Evolutionary conservation across 2,113 vertebrate genomes (phyloP).

Genomic region (Halcyon senegalensis): DNA sequence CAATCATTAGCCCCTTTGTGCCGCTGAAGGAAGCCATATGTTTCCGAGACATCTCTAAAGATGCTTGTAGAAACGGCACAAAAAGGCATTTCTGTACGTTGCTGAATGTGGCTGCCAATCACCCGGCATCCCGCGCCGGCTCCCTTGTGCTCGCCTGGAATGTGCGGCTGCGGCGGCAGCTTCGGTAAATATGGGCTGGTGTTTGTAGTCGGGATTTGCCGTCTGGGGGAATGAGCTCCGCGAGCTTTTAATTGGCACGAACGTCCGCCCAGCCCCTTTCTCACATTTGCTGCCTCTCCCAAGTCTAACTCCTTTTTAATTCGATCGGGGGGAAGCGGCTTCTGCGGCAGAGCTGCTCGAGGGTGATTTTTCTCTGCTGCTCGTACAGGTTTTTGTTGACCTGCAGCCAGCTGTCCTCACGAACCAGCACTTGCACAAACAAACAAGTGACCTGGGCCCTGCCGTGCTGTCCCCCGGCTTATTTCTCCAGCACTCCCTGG

Average conservation of each 20-base stretch:
- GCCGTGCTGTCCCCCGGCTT: accelerated
- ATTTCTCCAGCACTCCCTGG: not conserved
- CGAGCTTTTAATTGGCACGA: not conserved
- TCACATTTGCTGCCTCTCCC: not conserved
- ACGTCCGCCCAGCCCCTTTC: not conserved
- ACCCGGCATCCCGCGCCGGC: not conserved
- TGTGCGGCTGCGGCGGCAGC: not conserved
- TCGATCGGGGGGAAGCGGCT: accelerated
- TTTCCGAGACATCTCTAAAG: not conserved
- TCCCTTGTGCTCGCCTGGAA: not conserved
- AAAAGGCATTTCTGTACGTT: not conserved
- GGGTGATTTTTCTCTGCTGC: not conserved
- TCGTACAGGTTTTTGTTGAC: not conserved
- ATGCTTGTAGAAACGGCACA: not conserved
- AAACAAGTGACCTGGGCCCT: not conserved
- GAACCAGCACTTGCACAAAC: not conserved
- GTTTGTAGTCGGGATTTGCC: not conserved
- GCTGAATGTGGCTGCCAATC: not conserved
- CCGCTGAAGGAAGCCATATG: not conserved
- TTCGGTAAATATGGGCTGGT: not conserved
- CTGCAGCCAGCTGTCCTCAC: not conserved
- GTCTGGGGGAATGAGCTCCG: not conserved
- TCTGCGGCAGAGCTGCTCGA: not conserved
- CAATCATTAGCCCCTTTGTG: not conserved
- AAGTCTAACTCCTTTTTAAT: not conserved